Evolutionary conservation across 1,140 invertebrate genomes (phyloP).

Genomic region (Probaryconus sp.): DNA sequence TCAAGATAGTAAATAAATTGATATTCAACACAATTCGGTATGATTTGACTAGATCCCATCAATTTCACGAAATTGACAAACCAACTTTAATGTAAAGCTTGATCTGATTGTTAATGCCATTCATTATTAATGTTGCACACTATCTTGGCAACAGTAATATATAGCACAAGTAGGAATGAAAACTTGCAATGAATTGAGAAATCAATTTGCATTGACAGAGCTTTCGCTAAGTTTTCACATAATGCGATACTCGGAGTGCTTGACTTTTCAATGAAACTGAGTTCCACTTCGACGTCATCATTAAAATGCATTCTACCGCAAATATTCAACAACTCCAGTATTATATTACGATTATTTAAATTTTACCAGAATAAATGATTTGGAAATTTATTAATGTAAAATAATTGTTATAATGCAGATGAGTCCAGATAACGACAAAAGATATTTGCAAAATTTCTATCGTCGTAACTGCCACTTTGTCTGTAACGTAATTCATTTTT

Average conservation of each 20-base stretch:
- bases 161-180: constrained; percentile 24
- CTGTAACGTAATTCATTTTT: no score
- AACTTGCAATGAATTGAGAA: constrained; percentile 25
- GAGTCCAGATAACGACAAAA: no score
- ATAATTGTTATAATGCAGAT: no score
- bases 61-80: no score
- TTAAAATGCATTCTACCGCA: constrained; percentile 39
- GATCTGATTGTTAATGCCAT: no score
- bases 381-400: constrained; percentile 6
- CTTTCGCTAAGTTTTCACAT: constrained; percentile 36
- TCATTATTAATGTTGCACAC: no score
- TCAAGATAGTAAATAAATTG: no score
- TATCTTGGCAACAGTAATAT: neutral
- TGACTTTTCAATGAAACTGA: constrained; percentile 37
- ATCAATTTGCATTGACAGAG: constrained; percentile 29
- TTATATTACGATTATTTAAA: constrained; percentile 37
- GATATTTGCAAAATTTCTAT: no score
- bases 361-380: constrained; percentile 28
- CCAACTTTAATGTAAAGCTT: no score
- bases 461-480: no score
- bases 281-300: constrained; percentile 30
- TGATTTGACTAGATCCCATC: no score
- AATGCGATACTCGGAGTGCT: constrained; percentile 33
- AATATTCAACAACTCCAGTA: constrained; percentile 23
- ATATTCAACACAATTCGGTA: no score